Percentiles rank a stretch among this genome's conserved stretches.
These are phyloP conservation scores for Tinea pellionella DNA, from an alignment of 2,888 invertebrate species.

Conservation along the genomic window DNA sequence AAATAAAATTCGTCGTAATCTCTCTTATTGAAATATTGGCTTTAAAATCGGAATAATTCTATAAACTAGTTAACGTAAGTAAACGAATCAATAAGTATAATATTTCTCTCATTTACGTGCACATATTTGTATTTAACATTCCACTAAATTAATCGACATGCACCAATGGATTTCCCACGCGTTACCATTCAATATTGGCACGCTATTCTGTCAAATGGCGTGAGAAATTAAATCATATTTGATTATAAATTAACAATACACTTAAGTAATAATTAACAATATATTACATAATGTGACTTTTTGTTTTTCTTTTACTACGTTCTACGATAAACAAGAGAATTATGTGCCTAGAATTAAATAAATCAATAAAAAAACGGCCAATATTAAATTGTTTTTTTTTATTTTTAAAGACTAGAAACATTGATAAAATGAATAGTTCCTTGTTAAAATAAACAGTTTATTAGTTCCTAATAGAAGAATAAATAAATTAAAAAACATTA, in stretches of 20 bases:
- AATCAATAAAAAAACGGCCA: too few species aligned
- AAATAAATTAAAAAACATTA: too few species aligned
- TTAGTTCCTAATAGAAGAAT: too few species aligned
- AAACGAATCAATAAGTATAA: not conserved
- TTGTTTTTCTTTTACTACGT: not conserved
- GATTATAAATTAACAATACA: not conserved
- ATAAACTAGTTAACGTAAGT: not conserved
- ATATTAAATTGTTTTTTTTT: too few species aligned
- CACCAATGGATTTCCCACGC: conserved; percentile 7
- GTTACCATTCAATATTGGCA: not conserved
- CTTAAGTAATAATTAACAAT: not conserved
- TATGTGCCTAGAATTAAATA: too few species aligned
- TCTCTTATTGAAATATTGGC: too few species aligned
- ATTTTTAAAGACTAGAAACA: too few species aligned
- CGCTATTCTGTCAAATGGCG: not conserved
- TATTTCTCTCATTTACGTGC: not conserved
- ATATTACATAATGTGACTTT: not conserved
- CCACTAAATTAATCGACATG: not conserved
- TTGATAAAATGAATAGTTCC: too few species aligned
- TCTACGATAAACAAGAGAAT: too few species aligned
- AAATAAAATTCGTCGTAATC: not conserved
- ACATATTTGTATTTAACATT: not conserved
- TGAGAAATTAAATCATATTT: not conserved
- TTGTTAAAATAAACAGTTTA: too few species aligned
- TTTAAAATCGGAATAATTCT: not conserved